Base-by-base conservation (phyloP, 2,888 invertebrate species). In the Rugalucina vietnamica region DNA sequence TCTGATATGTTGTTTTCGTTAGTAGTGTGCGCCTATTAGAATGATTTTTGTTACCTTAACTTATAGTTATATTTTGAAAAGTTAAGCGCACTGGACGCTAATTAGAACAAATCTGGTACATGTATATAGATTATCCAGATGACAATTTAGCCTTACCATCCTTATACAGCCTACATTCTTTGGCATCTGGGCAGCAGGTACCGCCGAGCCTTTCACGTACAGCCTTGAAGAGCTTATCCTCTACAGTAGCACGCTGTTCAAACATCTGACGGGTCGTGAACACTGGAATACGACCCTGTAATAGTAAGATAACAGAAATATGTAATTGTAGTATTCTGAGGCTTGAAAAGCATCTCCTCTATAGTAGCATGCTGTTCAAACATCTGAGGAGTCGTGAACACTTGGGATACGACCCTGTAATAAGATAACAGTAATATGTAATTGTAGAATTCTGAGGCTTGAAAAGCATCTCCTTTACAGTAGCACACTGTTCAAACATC, bases 141-240 rank as follows among this genome's bases (percentile, higher is more conserved):
- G n/a, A n/a, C n/a, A n/a, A n/a, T n/a, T n/a, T n/a, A n/a, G n/a
- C n/a, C n/a, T n/a, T 70, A 70, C 70, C 70, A 34, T 70, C 10
- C 8, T 27, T 8, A 32, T 70, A 34, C 27, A 32, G 70, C 32
- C 12, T n/a, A 10, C 34, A 27, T 24, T 80, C 29, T 10, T 39
- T 32, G 70, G 91, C 91, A 81, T 80, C 83, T 32, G 77, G 54
- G 83, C 93, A 93, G 74, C 93, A 93, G 10, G 70, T 87, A 1
- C 93, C 93, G 8, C 92, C 92, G 1, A 93, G 90, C n/a, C 91
- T 81, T 37, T 91, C 89, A 65, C 92, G 81, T 10, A 93, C 85
- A 32, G 90, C 91, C 54, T 88, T 88, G 77, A 89, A 92, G 72
- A 92, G 82, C 0, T 75, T 85, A 3, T 75, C 73, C 77, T 93